Percentiles rank a stretch among this genome's conserved stretches.
Evolutionary conservation across 2,797 vertebrate genomes (phyloP).

Genomic region (Pseudocheirus occidentalis): DNA sequence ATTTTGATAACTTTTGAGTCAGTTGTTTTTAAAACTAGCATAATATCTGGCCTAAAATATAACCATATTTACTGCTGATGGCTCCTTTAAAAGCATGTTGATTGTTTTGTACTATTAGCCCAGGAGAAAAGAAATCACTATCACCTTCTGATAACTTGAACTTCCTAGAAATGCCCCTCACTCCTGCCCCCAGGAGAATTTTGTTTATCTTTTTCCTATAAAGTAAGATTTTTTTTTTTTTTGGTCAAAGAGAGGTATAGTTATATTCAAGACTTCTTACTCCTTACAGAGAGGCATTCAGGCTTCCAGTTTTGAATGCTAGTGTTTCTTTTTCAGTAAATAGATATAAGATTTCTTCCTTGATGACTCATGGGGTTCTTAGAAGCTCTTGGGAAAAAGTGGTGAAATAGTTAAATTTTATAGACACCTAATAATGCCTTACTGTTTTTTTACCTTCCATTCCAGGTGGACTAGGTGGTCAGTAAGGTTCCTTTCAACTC

Average conservation of each 20-base stretch:
- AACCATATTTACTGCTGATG: background rate
- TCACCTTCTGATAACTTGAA: background rate
- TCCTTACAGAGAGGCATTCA: conserved; percentile 44
- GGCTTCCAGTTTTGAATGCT: conserved; percentile 45
- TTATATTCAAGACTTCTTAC: background rate
- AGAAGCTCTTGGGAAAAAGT: conserved; percentile 35
- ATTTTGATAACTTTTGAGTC: conserved; percentile 23
- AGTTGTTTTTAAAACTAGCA: conserved; percentile 34
- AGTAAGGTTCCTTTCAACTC: background rate
- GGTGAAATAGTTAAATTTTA: conserved; percentile 16
- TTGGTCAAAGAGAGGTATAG: background rate
- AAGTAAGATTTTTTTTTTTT: background rate
- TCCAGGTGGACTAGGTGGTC: background rate
- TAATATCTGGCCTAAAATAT: background rate
- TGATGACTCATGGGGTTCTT: conserved; percentile 30
- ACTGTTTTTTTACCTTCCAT: conserved; percentile 3
- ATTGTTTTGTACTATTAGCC: background rate
- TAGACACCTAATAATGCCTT: background rate
- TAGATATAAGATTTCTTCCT: conserved; percentile 1
- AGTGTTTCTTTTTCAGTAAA: conserved; percentile 28
- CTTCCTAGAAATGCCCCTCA: background rate
- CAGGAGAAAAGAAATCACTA: background rate
- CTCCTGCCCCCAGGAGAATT: background rate
- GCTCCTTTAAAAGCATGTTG: background rate
- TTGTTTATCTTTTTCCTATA: background rate